Conservation (phyloP, 1,140 invertebrate species). For the Drosophila murphyi region DNA sequence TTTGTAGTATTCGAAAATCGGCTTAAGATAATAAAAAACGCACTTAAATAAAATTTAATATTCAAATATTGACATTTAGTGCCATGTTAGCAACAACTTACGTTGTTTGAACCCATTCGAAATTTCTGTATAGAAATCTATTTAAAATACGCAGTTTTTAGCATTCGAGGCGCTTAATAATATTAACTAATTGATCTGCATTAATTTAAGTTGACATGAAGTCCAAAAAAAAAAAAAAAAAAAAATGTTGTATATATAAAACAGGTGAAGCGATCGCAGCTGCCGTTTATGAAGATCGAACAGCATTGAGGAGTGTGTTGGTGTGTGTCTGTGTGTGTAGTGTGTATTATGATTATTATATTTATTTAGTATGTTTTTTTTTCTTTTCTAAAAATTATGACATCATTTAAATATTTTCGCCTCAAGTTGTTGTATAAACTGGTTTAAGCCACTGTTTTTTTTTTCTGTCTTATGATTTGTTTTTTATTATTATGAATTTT, state of each 20-base stretch:
- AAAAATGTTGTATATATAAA: slow-evolving; percentile 39
- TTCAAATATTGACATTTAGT: slow-evolving; percentile 84
- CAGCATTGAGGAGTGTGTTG: slow-evolving; percentile 39
- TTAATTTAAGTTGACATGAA: slow-evolving; percentile 70
- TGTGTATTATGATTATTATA: slow-evolving; percentile 75
- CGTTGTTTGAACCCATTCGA: slow-evolving; percentile 35
- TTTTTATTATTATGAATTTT: slow-evolving; percentile 40
- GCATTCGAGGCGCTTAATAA: slow-evolving; percentile 70
- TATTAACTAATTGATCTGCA: slow-evolving; percentile 83
- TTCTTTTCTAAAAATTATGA: slow-evolving; percentile 72
- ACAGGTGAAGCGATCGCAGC: slow-evolving; percentile 49
- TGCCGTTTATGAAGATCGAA: slow-evolving; percentile 55
- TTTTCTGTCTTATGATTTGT: slow-evolving; percentile 18
- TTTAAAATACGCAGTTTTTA: slow-evolving; percentile 53
- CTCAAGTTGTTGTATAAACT: slow-evolving; percentile 68
- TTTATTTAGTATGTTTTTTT: slow-evolving; percentile 40
- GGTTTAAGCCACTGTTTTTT: slow-evolving; percentile 65
- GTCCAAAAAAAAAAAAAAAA: slow-evolving; percentile 29
- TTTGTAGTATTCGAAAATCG: slow-evolving; percentile 75
- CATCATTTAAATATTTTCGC: slow-evolving; percentile 83
- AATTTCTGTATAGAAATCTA: slow-evolving; percentile 33
- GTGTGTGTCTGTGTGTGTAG: slow-evolving; percentile 34
- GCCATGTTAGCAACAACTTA: slow-evolving; percentile 82
- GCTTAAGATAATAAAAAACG: slow-evolving; percentile 82
- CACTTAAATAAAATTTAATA: slow-evolving; percentile 84